Conservation (phyloP, 2,888 invertebrate genomes). For the Latrodectus elegans region DNA sequence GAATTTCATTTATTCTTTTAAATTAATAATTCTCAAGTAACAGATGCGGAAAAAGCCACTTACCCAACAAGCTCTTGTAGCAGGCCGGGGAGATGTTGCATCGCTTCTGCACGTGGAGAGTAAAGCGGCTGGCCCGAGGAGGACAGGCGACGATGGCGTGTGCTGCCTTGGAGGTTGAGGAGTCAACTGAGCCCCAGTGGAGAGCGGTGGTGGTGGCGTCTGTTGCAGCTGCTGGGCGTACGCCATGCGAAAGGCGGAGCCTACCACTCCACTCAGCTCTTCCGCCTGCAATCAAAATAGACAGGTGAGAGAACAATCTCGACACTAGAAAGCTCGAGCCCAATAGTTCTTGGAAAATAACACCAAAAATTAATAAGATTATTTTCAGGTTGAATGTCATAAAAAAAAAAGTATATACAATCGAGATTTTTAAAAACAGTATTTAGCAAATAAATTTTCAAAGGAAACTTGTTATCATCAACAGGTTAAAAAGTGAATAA, state of each 20-base stretch:
- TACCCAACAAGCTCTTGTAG: constrained; percentile 54
- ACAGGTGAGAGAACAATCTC: no score
- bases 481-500: no score
- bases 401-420: no score
- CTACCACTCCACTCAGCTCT: constrained; percentile 88
- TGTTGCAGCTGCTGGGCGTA: constrained; percentile 88
- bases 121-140: constrained; percentile 28
- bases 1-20: no score
- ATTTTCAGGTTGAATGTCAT: no score
- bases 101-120: constrained; percentile 46
- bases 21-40: no score
- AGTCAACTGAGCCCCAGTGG: constrained; percentile 70
- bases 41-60: neutral
- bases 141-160: constrained; percentile 25
- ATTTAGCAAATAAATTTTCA: no score
- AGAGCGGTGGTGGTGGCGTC: constrained; percentile 74
- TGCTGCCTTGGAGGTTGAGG: constrained; percentile 14
- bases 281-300: constrained; percentile 81
- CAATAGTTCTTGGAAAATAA: no score
- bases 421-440: no score
- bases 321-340: no score
- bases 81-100: constrained; percentile 36
- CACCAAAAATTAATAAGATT: no score
- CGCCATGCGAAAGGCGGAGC: constrained; percentile 94
- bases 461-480: no score